Evolutionary conservation across 2,888 invertebrate genomes (phyloP).

Genomic region (Melanotus villosus): DNA sequence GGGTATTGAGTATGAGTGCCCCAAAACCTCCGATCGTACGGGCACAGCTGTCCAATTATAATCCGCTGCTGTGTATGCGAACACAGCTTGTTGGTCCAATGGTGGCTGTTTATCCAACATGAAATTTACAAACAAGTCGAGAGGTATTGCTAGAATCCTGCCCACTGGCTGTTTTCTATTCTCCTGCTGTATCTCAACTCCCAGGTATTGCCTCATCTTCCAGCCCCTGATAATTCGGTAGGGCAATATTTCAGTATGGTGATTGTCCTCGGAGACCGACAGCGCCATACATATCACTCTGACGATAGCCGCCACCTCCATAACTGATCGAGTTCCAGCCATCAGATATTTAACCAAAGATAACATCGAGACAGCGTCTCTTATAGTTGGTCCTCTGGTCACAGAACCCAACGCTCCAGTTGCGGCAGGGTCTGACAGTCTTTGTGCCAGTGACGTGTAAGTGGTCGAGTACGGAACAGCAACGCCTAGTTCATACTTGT

Average conservation of each 20-base stretch:
- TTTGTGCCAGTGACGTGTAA: background rate
- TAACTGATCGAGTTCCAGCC: background rate
- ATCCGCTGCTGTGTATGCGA: background rate
- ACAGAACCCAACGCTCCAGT: background rate
- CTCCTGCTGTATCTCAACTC: too few relatives aligned
- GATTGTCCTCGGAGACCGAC: background rate
- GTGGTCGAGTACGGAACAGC: background rate
- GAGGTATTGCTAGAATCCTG: too few relatives aligned
- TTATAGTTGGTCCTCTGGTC: background rate
- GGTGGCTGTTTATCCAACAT: too few relatives aligned
- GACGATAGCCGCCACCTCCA: background rate
- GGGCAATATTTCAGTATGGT: background rate
- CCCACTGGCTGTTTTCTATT: too few relatives aligned
- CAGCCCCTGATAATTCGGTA: background rate
- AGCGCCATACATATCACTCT: background rate
- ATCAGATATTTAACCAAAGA: background rate
- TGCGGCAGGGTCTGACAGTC: background rate
- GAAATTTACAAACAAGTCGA: too few relatives aligned
- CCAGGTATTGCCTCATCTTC: too few relatives aligned
- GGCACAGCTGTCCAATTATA: background rate
- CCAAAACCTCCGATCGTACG: background rate
- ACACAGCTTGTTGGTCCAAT: too few relatives aligned
- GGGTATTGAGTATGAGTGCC: background rate
- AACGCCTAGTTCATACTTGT: background rate
- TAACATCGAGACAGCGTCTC: background rate